Evolutionary conservation across 2,888 invertebrate species (phyloP), one percentile per base, ranked within the genome.

Genomic region (Cartodere bifasciata): DNA sequence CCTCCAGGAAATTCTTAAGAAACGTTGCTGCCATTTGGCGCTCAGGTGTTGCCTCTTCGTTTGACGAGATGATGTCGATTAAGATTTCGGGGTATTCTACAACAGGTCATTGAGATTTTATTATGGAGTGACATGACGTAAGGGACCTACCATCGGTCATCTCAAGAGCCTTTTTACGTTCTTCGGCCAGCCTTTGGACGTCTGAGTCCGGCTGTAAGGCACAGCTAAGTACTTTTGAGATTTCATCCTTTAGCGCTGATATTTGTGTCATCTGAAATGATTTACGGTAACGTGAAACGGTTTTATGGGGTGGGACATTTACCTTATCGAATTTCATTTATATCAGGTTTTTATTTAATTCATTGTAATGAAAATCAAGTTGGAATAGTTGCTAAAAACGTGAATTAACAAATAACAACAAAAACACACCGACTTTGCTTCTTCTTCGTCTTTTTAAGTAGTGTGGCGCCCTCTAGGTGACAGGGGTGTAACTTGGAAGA

Each of bases 161-260:
- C 44, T 52, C 50, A 7, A 52, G 29, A 9, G 50, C 47, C 31
- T 50, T 49, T 15, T 46, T 46, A 13, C 47, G 37, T 31, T 52
- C 50, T 25, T 49, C 44, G 9, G 50, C 46, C 29, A 48, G 29
- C 16, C 45, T 37, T 26, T 47, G 42, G 17, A 49, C 35, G 17
- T 47, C 46, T 6, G 45, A 43, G 32, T 49, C 43, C n/a, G 46
- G 39, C 23, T 47, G 46, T 11, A 51, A 28, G 31, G 48, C 47
- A 36, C 49, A 49, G 34, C 49, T 51, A 11, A 51, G 35, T 16
- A 47, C 45, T 29, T 48, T 42, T 5, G 46, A 35, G 9, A 51
- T 36, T 11, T 50, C 48, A 30, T 49, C 45, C 37, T 46, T 48
- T 20, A 51, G 36, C 17, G 45, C 46, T 6, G 29, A 7, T 10